Evolutionary conservation across 2,113 vertebrate species (phyloP).

Genomic region (Rhabdomys dilectus): DNA sequence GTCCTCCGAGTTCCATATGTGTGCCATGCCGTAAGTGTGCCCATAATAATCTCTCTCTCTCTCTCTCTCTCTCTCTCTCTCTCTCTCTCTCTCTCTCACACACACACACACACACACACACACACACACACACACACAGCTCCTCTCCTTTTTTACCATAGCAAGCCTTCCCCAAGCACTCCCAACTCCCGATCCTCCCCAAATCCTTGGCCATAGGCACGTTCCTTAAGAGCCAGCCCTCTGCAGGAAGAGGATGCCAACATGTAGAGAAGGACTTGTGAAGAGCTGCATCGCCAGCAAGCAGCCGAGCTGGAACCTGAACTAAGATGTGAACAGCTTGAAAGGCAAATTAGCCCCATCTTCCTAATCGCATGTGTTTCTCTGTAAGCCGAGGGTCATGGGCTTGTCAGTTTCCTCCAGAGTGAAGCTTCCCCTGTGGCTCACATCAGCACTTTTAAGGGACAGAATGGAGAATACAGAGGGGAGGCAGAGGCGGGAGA

Average conservation of each 20-base stretch:
- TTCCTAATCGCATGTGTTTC: not conserved
- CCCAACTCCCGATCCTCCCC: not conserved
- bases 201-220: not conserved
- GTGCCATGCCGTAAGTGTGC: not conserved
- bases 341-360: not conserved
- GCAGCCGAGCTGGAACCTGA: not conserved
- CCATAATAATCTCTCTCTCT: not conserved
- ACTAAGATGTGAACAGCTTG: not conserved
- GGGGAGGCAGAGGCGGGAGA: conserved; percentile 59
- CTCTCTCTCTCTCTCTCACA: not conserved
- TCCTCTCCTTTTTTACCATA: not conserved
- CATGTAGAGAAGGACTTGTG: not conserved
- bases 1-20: not conserved
- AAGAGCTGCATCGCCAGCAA: not conserved
- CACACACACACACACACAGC: not conserved
- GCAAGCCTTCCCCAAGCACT: not conserved
- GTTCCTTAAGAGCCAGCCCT: not conserved
- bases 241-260: not conserved
- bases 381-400: not conserved
- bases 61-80: not conserved
- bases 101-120: not conserved
- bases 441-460: conserved; percentile 66
- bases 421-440: not conserved
- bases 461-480: conserved; percentile 53
- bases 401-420: not conserved